These are phyloP conservation scores for Otus scops DNA, from an alignment of 2,797 vertebrate genomes.

Conservation along the genomic window DNA sequence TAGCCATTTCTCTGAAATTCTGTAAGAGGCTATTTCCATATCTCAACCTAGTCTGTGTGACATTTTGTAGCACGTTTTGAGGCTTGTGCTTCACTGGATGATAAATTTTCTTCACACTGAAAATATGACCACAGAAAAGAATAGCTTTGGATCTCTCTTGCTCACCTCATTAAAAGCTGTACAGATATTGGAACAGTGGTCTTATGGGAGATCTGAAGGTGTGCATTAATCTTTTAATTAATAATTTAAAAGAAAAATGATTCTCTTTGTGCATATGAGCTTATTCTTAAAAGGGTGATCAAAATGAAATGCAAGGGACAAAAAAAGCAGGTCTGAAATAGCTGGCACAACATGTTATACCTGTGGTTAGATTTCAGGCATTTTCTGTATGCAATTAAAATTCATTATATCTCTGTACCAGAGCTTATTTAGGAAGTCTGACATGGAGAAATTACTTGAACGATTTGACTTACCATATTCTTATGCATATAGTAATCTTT, in stretches of 20 bases:
- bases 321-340: background rate
- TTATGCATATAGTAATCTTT: background rate
- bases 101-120: background rate
- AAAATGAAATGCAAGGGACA: conserved; percentile 20
- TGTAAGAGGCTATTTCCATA: background rate
- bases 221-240: conserved; percentile 47
- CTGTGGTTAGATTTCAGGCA: conserved; percentile 14
- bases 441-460: background rate
- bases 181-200: background rate
- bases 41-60: background rate
- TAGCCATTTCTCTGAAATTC: background rate
- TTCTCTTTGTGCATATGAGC: conserved; percentile 16
- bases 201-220: conserved; percentile 11
- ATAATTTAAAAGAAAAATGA: conserved; percentile 42
- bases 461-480: background rate
- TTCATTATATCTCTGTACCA: background rate
- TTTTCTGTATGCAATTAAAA: conserved; percentile 20
- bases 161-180: conserved; percentile 28
- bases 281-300: conserved; percentile 27
- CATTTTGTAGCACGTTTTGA: background rate
- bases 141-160: background rate
- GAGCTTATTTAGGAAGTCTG: background rate
- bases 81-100: background rate
- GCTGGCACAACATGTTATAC: background rate
- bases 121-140: background rate